These are phyloP conservation scores for Notothenia coriiceps DNA, from an alignment of 2,113 vertebrate species.

Conservation along the genomic window DNA sequence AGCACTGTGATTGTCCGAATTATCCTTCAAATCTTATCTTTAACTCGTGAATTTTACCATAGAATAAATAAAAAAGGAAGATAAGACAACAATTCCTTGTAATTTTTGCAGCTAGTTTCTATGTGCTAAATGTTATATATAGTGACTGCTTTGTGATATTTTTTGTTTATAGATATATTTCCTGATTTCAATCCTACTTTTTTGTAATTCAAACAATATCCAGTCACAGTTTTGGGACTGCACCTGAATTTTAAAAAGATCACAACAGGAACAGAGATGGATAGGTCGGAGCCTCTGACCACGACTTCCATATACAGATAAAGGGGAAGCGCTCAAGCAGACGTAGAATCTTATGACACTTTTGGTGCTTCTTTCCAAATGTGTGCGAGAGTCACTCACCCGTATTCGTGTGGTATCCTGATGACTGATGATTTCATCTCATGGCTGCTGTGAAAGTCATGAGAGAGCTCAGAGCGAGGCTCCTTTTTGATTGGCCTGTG, in stretches of 20 bases:
- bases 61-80: no score
- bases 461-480: conserved; percentile 80
- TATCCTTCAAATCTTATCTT: no score
- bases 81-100: no score
- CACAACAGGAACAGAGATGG: conserved; percentile 2
- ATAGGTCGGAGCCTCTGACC: neutral
- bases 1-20: no score
- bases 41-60: no score
- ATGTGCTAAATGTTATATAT: neutral
- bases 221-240: neutral
- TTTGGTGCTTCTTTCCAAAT: conserved; percentile 15
- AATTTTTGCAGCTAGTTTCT: no score
- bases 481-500: conserved; percentile 94
- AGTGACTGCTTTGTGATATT: neutral
- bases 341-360: conserved; percentile 7
- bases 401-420: conserved; percentile 79
- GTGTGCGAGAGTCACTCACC: conserved; percentile 86
- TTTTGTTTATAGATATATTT: neutral
- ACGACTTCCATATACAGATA: neutral
- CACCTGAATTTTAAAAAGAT: neutral
- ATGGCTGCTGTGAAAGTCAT: conserved; percentile 84
- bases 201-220: neutral
- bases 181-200: neutral
- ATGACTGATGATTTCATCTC: conserved; percentile 91
- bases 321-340: conserved; percentile 36